Percentiles rank a stretch among this genome's conserved stretches.
phyloP scores from a whole-genome alignment of 1,140 invertebrate species.

The Cotesia glomerata region DNA sequence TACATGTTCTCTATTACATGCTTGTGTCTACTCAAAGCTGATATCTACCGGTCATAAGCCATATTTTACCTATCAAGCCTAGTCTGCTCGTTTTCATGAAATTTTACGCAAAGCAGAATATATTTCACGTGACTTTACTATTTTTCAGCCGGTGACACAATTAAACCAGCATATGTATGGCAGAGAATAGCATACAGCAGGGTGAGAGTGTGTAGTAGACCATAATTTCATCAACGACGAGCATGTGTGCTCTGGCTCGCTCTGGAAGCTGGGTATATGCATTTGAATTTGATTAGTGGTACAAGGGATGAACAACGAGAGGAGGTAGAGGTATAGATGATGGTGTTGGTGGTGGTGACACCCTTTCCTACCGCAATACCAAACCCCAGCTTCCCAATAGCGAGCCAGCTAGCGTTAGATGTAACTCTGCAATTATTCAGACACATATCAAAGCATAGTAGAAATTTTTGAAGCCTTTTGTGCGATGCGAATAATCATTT shows the following conservation, averaged over 20 bases:
- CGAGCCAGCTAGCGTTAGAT: slow-evolving; percentile 38
- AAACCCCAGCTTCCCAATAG: slow-evolving; percentile 34
- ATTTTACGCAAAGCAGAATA: neutral
- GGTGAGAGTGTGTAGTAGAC: slow-evolving; percentile 48
- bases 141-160: slow-evolving; percentile 12
- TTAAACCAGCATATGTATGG: slow-evolving; percentile 1
- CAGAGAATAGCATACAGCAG: neutral
- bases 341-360: slow-evolving; percentile 49
- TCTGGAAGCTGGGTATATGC: slow-evolving; percentile 51
- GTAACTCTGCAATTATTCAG: slow-evolving; percentile 59
- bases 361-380: slow-evolving; percentile 56
- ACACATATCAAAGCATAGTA: slow-evolving; percentile 55
- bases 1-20: slow-evolving; percentile 8
- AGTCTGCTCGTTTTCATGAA: no score
- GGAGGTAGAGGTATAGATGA: slow-evolving; percentile 36
- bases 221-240: slow-evolving; percentile 58
- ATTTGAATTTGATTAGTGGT: slow-evolving; percentile 60
- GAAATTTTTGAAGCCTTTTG: slow-evolving; percentile 37
- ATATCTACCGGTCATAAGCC: slow-evolving; percentile 16
- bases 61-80: neutral
- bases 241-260: slow-evolving; percentile 36
- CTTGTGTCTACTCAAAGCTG: slow-evolving; percentile 59
- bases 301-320: slow-evolving; percentile 29
- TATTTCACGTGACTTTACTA: neutral
- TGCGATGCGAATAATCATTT: neutral